These are phyloP conservation scores for Synchiropus splendidus DNA, from an alignment of 2,113 vertebrate genomes.

Conservation along the genomic window DNA sequence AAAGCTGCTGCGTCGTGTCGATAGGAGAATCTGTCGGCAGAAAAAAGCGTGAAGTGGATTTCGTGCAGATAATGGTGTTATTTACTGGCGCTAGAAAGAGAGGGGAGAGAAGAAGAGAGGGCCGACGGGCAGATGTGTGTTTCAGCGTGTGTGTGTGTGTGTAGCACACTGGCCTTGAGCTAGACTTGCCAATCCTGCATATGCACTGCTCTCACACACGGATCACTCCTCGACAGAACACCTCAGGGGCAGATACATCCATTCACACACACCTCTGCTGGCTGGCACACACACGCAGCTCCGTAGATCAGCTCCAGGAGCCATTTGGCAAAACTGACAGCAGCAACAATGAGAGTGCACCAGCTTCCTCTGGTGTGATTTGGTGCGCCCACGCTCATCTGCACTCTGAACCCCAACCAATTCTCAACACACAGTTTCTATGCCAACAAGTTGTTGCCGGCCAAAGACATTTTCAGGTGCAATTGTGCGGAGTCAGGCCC, in stretches of 20 bases:
- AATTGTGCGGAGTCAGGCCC: too few relatives aligned
- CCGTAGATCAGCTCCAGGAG: constrained; percentile 21
- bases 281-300: constrained; percentile 50
- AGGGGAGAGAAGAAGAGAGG: constrained; percentile 21
- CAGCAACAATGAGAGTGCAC: constrained; percentile 5
- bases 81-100: constrained; percentile 40
- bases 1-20: too few relatives aligned
- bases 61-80: constrained; percentile 47
- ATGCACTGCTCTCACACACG: constrained; percentile 5
- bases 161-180: constrained; percentile 15
- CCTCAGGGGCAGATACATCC: constrained; percentile 19
- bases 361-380: too few relatives aligned
- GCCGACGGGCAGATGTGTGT: constrained; percentile 19
- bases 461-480: too few relatives aligned
- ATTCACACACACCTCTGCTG: constrained; percentile 9
- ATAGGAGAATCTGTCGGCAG: constrained; percentile 3
- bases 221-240: constrained; percentile 19
- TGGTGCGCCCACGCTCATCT: too few relatives aligned
- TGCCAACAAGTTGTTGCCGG: too few relatives aligned
- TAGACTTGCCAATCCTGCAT: constrained; percentile 14
- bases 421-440: too few relatives aligned
- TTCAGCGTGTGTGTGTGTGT: constrained; percentile 6
- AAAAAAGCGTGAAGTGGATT: constrained; percentile 19
- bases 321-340: constrained; percentile 30
- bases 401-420: too few relatives aligned